Base-by-base conservation (phyloP, 2,888 invertebrate species). In the Hemithea aestivaria region DNA sequence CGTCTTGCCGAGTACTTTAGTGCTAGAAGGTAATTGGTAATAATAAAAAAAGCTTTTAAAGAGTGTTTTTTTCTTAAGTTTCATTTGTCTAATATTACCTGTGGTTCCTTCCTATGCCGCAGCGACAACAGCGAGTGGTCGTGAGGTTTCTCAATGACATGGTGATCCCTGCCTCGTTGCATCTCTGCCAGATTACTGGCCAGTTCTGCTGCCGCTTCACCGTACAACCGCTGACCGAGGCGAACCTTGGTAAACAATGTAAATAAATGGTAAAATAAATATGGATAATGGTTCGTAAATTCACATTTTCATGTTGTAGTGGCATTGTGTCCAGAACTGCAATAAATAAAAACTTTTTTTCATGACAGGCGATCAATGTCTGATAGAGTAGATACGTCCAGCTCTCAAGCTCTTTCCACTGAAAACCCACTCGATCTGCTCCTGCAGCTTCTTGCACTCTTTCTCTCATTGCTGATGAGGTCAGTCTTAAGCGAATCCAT, bases 401-500 rank as follows among this genome's bases (percentile, higher is more conserved):
- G n/a, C n/a, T n/a, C n/a, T n/a, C n/a, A n/a, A n/a, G n/a, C n/a
- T n/a, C n/a, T n/a, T n/a, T 24, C 77, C 56, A 9, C 69, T 57
- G 10, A 83, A 82, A 25, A 85, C 82, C 83, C 84, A 85, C 50
- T 84, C 85, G 16, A 87, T 87, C 59, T 83, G 83, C 20, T 82
- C 80, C 50, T 87, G 87, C 6, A 87, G 63, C 35, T 71, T 73
- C 60, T 71, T 77, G 54, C 85, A 84, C 34, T 87, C 85, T 43
- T n/a, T n/a, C 64, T 73, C 61, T 85, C 85, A 34, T 83, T 85
- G 42, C 35, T 45, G 5, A 62, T 41, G 47, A 87, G 63, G 50
- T 87, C 85, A 0, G 37, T 53, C 5, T 74, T 66, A 20, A 87
- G 63, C 0, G 74, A 65, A 9, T 80, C 75, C 79, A 87, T 81